Percentiles rank a stretch among this genome's conserved stretches.
Evolutionary conservation across 1,140 invertebrate genomes (phyloP).

Genomic region (Aleiodes sp.): DNA sequence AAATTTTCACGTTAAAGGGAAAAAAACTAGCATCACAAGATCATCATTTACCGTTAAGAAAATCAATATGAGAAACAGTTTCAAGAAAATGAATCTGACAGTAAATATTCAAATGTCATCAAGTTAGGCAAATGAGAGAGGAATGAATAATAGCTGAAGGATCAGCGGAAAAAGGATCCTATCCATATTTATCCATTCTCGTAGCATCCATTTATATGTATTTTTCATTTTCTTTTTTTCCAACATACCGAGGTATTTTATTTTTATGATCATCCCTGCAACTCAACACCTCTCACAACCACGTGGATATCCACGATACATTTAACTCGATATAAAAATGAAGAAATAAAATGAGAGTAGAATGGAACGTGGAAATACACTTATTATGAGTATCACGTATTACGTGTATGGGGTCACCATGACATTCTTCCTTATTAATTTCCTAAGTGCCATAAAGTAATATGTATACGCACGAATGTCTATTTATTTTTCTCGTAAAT

Average conservation of each 20-base stretch:
- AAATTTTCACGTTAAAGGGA: no score
- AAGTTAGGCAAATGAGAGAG: no score
- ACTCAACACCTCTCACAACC: background rate
- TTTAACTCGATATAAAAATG: background rate
- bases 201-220: constrained; percentile 1
- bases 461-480: background rate
- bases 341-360: background rate
- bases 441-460: background rate
- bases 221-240: background rate
- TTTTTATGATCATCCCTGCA: background rate
- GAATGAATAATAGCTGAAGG: no score
- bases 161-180: no score
- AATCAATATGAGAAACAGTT: no score
- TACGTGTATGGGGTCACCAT: background rate
- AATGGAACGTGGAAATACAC: background rate
- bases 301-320: background rate
- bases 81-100: no score
- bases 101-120: no score
- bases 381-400: background rate
- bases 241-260: background rate
- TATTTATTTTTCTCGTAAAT: background rate
- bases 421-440: background rate
- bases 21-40: no score
- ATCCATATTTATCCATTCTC: no score
- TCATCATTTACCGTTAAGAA: no score